Evolutionary conservation across 2,888 invertebrate genomes (phyloP), one percentile per base, ranked within the genome.

Genomic region (Piscicola geometra): DNA sequence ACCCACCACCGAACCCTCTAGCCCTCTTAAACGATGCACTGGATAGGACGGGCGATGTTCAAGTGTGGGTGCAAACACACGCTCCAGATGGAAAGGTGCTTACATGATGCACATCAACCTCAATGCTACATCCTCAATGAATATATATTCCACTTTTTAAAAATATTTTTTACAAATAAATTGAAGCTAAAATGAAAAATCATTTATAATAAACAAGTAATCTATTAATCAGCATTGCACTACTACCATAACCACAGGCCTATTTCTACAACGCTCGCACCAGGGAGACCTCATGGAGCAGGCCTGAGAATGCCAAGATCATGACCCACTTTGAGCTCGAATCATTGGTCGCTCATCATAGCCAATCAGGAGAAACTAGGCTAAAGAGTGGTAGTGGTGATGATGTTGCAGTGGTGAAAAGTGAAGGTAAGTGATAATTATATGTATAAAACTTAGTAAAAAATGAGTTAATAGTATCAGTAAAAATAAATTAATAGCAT

Each of bases 201-300:
- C n/a, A n/a, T n/a, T n/a, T n/a, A n/a, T n/a, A n/a, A n/a, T n/a
- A n/a, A n/a, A n/a, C n/a, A n/a, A n/a, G n/a, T n/a, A n/a, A n/a
- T n/a, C n/a, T n/a, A n/a, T n/a, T n/a, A n/a, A n/a, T n/a, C n/a
- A n/a, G n/a, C n/a, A n/a, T 41, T 41, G 41, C 41, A n/a, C n/a
- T 66, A 33, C 9, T 33, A 35, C 3, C 28, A 30, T 21, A 3
- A n/a, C 3, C 50, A 15, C 76, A 85, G 83, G 76, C 80, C 3
- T 99, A 99, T 86, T 99, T 91, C 87, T 99, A 98, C 87, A 94
- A 98, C 87, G 92, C 95, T 18, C 89, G 93, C 79, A 93, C 94
- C 0, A 88, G 98, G 77, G 96, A 97, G 87, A 95, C 98, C 0
- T 94, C 94, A 0, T 99, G 99, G 99, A 94, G 92, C 5, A 90